Percentiles rank a stretch among this genome's conserved stretches.
These are phyloP conservation scores for Chymomyza fuscimana DNA, from an alignment of 2,888 invertebrate species.

Conservation along the genomic window DNA sequence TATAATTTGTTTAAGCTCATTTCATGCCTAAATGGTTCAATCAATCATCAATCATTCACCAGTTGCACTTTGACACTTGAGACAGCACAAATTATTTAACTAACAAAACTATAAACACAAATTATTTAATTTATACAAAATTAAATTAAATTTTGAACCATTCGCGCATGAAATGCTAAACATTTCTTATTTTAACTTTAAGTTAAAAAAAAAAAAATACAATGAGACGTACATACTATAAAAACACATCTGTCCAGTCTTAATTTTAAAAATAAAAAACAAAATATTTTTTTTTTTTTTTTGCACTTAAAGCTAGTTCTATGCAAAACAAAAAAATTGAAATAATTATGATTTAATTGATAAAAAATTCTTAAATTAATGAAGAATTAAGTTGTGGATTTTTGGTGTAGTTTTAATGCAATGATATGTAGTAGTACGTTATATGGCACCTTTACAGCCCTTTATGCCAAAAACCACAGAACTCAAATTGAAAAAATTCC, in stretches of 20 bases:
- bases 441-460: slow-evolving; percentile 62
- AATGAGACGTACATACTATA: slow-evolving; percentile 19
- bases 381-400: slow-evolving; percentile 6
- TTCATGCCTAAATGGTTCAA: slow-evolving; percentile 63
- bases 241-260: slow-evolving; percentile 52
- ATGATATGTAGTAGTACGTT: slow-evolving; percentile 17
- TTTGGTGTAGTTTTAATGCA: slow-evolving; percentile 14
- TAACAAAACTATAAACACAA: background rate
- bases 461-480: slow-evolving; percentile 12
- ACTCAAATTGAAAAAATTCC: slow-evolving; percentile 5
- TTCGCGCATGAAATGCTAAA: slow-evolving; percentile 59
- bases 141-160: slow-evolving; percentile 48
- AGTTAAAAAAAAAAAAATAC: slow-evolving; percentile 31
- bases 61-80: slow-evolving; percentile 27
- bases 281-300: slow-evolving; percentile 22
- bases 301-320: slow-evolving; percentile 1
- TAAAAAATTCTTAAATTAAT: background rate
- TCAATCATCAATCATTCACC: slow-evolving; percentile 11
- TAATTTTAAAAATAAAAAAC: slow-evolving; percentile 38
- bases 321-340: slow-evolving; percentile 19
- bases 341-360: background rate
- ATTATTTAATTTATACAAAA: slow-evolving; percentile 15
- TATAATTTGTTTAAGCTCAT: slow-evolving; percentile 36
- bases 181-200: slow-evolving; percentile 28
- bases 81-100: slow-evolving; percentile 34